These are phyloP conservation scores for Steinernema hermaphroditum DNA, from an alignment of 2,888 invertebrate species.

Conservation along the genomic window DNA sequence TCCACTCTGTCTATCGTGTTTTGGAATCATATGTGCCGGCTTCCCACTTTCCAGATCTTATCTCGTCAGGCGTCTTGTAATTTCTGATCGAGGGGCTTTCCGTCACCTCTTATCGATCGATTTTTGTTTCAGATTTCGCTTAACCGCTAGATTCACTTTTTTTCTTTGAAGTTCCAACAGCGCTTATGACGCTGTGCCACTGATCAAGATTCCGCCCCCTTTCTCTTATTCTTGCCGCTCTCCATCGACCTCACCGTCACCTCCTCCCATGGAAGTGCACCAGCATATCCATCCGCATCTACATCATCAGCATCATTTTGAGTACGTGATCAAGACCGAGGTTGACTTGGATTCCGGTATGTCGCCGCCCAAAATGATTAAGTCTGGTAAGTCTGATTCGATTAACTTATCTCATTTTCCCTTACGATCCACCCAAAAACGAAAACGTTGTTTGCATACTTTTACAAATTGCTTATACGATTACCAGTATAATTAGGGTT, in stretches of 20 bases:
- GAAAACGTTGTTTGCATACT: too few relatives aligned
- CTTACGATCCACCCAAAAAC: too few relatives aligned
- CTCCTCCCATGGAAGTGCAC: background rate
- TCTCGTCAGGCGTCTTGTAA: background rate
- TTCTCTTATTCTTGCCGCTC: conserved; percentile 14
- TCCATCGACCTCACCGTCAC: background rate
- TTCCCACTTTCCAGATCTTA: background rate
- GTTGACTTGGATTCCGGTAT: conserved; percentile 4
- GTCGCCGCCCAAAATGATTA: background rate
- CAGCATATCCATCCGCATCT: conserved; percentile 22
- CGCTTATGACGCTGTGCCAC: background rate
- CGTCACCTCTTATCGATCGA: too few relatives aligned
- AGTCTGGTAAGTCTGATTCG: background rate
- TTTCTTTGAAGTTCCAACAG: background rate
- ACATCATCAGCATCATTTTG: background rate
- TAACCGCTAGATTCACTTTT: background rate
- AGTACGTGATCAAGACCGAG: conserved; percentile 8
- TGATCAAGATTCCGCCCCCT: background rate
- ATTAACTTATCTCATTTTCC: too few relatives aligned
- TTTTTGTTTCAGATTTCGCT: conserved; percentile 22
- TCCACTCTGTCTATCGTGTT: too few relatives aligned
- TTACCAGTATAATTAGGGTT: too few relatives aligned
- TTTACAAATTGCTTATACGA: too few relatives aligned
- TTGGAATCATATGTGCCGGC: too few relatives aligned
- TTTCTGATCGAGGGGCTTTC: background rate